phyloP scores from a whole-genome alignment of 2,888 invertebrate species.

The Pseudoips prasinana region DNA sequence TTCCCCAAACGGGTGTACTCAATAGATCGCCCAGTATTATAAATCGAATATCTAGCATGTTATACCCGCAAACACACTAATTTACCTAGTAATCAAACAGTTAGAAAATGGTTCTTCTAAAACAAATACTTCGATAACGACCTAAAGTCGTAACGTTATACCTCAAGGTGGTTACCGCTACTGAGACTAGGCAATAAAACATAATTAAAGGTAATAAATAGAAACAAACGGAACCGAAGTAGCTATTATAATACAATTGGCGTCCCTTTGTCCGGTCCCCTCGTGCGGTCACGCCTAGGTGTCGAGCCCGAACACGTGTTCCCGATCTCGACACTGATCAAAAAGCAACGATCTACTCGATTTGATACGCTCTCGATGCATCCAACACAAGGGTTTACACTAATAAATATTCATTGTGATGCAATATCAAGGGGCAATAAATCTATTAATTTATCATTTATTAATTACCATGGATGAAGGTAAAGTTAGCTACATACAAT shows the following conservation, averaged over 20 bases:
- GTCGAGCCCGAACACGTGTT: slow-evolving; percentile 71
- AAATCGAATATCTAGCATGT: too few relatives aligned
- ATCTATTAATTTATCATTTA: slow-evolving; percentile 24
- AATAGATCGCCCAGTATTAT: too few relatives aligned
- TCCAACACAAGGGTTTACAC: slow-evolving; percentile 53
- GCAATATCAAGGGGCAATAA: slow-evolving; percentile 28
- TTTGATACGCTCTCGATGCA: slow-evolving; percentile 60
- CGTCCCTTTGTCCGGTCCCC: slow-evolving; percentile 52
- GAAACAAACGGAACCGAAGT: slow-evolving; percentile 62
- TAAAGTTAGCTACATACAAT: neutral
- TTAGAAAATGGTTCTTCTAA: too few relatives aligned
- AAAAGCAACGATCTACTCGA: slow-evolving; percentile 58
- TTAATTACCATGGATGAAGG: neutral
- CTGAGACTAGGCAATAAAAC: too few relatives aligned
- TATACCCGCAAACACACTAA: too few relatives aligned
- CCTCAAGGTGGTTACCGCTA: too few relatives aligned
- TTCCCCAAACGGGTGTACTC: too few relatives aligned
- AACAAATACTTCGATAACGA: too few relatives aligned
- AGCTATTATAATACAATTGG: slow-evolving; percentile 62
- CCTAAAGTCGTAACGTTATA: too few relatives aligned
- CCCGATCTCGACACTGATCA: slow-evolving; percentile 48
- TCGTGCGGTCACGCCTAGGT: slow-evolving; percentile 57
- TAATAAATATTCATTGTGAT: slow-evolving; percentile 45
- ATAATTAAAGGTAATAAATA: slow-evolving; percentile 39
- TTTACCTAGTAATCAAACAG: too few relatives aligned